These are phyloP conservation scores for Trichomalopsis sarcophagae DNA, from an alignment of 1,140 invertebrate genomes.

Conservation along the genomic window DNA sequence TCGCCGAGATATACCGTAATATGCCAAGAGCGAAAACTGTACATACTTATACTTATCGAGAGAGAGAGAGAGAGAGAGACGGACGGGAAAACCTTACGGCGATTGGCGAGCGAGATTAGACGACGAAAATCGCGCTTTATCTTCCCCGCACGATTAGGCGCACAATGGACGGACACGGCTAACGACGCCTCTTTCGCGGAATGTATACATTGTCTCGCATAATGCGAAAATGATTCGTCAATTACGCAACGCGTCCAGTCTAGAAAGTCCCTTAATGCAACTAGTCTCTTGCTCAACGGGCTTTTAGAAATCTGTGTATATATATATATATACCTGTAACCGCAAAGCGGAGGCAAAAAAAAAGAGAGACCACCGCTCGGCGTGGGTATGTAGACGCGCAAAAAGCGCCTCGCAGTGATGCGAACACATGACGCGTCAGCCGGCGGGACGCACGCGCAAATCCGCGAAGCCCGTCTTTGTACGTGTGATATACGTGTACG, in stretches of 20 bases:
- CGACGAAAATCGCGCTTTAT: constrained; percentile 29
- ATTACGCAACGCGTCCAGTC: neutral
- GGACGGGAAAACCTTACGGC: neutral
- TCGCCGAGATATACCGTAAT: neutral
- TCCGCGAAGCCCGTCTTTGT: neutral
- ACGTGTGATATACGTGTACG: neutral
- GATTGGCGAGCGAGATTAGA: neutral
- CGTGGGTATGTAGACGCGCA: neutral
- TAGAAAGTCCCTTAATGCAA: neutral
- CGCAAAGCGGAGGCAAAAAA: neutral
- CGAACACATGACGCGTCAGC: constrained; percentile 44
- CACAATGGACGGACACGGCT: neutral
- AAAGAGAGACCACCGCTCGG: neutral
- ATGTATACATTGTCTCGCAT: neutral
- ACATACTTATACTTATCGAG: too few species aligned
- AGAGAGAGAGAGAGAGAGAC: too few species aligned
- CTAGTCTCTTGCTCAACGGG: neutral
- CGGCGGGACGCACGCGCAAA: constrained; percentile 21
- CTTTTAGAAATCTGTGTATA: too few species aligned
- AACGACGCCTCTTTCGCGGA: neutral
- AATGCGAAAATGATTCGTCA: constrained; percentile 35
- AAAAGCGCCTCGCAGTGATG: constrained; percentile 42
- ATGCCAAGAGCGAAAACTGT: too few species aligned
- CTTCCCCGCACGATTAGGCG: constrained; percentile 22
- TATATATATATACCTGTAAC: too few species aligned